Evolutionary conservation across 2,888 invertebrate genomes (phyloP), one percentile per base, ranked within the genome.

Genomic region (Apotomis capreana): DNA sequence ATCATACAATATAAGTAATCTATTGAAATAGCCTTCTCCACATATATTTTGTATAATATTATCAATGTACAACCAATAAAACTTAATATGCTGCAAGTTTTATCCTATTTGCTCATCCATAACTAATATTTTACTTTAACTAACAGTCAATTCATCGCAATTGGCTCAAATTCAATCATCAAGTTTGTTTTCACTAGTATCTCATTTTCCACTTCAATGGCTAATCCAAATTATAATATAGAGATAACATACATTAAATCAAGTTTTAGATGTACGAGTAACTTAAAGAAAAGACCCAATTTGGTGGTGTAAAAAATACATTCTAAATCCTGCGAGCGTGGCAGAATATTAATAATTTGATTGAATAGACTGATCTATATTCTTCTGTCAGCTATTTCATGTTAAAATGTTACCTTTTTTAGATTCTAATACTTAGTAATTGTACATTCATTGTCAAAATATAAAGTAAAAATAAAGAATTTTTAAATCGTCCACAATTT

Each of bases 251-350:
- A 64, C 40, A 64, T 64, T 55, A 55, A 44, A 65, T 65, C 55
- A n/a, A 65, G 40, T 54, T 65, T 44, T 55, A 65, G 55, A 65
- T 44, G n/a, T 26, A 15, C 44, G 0, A 36, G 12, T 36, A 37
- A 15, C 37, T 59, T 51, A 62, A 8, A 55, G 64, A 65, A 54
- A 64, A n/a, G 64, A 55, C 55, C 44, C 44, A 55, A 65, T 44
- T 46, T 44, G 44, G 54, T 54, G 12, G 8, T 46, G 44, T 44
- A 12, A 44, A 8, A 37, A 62, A 36, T 4, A 64, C 15, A 12
- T 44, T 55, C 54, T 55, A 55, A 52, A 44, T 5, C 13, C 40
- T 54, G 44, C 26, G 13, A 15, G 9, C 5, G 13, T 26, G 12
- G 6, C 44, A 55, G 55, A 55, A 55, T 55, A 64, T 64, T 6